A percentile compares a stretch with the other conserved stretches of the same genome.
Conservation (phyloP, 2,113 vertebrate species). For the Fulica atra region DNA sequence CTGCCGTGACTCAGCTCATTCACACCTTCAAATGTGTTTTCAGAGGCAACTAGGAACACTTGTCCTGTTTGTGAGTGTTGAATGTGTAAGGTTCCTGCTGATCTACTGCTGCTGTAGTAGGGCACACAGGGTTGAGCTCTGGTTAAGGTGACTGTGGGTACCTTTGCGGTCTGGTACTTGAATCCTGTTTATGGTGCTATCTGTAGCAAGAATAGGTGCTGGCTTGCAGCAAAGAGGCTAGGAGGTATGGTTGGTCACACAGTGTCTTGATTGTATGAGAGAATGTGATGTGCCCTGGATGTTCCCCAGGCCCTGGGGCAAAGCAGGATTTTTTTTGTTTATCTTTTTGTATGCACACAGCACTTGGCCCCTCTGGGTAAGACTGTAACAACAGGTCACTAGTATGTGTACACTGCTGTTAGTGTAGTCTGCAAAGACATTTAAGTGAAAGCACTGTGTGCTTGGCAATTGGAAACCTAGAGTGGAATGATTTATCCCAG, state of each 20-base stretch:
- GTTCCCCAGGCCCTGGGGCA: neutral
- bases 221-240: neutral
- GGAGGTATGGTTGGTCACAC: neutral
- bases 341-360: neutral
- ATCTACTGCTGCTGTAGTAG: neutral
- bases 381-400: neutral
- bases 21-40: neutral
- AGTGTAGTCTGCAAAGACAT: neutral
- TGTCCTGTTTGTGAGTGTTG: neutral
- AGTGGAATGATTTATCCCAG: neutral
- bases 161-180: neutral
- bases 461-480: neutral
- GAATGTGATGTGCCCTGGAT: neutral
- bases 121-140: neutral
- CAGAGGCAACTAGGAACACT: neutral
- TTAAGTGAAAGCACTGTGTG: neutral
- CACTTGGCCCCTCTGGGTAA: neutral
- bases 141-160: neutral
- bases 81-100: neutral
- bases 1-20: neutral
- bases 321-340: neutral
- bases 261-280: neutral
- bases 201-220: neutral
- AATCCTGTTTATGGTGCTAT: rapidly evolving
- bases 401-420: neutral